Evolutionary conservation across 1,140 invertebrate genomes (phyloP).

Genomic region (Chelonus insularis): DNA sequence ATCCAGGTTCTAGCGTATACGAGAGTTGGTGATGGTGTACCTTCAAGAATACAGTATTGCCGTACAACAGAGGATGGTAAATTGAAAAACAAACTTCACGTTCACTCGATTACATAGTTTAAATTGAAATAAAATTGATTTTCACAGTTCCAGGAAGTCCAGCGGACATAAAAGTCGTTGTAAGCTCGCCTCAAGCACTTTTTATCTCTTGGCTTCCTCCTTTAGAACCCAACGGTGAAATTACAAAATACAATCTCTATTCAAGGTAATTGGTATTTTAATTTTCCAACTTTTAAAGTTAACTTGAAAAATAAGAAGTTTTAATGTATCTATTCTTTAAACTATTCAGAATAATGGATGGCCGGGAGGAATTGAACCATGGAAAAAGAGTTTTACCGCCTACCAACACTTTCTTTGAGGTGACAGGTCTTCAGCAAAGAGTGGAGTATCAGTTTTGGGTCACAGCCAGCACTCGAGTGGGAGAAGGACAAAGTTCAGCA

Average conservation of each 20-base stretch:
- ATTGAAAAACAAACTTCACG: slow-evolving; percentile 14
- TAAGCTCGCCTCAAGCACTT: slow-evolving; percentile 73
- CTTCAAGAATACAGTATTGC: slow-evolving; percentile 72
- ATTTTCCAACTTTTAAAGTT: too few species aligned
- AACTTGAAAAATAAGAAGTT: too few species aligned
- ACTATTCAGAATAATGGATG: slow-evolving; percentile 66
- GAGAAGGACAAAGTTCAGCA: slow-evolving; percentile 74
- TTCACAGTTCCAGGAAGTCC: slow-evolving; percentile 77
- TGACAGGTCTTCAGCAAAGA: slow-evolving; percentile 71
- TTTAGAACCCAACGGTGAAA: slow-evolving; percentile 74
- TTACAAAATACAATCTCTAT: slow-evolving; percentile 81
- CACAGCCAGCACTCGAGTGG: slow-evolving; percentile 74
- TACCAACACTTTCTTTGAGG: slow-evolving; percentile 68
- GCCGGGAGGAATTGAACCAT: slow-evolving; percentile 70
- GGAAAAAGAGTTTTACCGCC: slow-evolving; percentile 67
- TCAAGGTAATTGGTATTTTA: slow-evolving; percentile 64
- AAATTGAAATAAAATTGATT: slow-evolving; percentile 24
- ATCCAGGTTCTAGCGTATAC: slow-evolving; percentile 82
- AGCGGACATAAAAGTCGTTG: slow-evolving; percentile 78
- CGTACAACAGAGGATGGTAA: slow-evolving; percentile 83
- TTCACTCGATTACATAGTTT: slow-evolving; percentile 10
- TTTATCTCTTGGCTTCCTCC: slow-evolving; percentile 82
- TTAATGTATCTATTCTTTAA: slow-evolving; percentile 1
- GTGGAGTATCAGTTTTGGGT: slow-evolving; percentile 84
- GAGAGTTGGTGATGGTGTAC: slow-evolving; percentile 76